Percentiles rank a stretch among this genome's conserved stretches.
Conservation (phyloP, 2,888 invertebrate genomes). For the Acheta domesticus region DNA sequence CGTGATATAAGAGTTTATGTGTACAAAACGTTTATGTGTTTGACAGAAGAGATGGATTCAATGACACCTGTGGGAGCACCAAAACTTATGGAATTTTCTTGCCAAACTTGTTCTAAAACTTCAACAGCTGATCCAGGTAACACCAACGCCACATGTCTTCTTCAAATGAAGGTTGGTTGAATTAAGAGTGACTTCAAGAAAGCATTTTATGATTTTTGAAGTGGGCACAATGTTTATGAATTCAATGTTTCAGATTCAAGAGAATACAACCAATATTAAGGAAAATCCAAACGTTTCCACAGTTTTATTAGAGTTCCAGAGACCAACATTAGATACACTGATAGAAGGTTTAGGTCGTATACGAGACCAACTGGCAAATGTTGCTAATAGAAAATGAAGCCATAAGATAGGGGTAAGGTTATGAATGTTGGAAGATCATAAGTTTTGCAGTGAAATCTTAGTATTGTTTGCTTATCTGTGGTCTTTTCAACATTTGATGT, state of each 20-base stretch:
- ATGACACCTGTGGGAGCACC: background rate
- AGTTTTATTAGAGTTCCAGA: conserved; percentile 28
- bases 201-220: background rate
- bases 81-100: background rate
- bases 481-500: too few species aligned
- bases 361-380: conserved; percentile 33
- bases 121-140: background rate
- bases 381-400: conserved; percentile 32
- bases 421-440: too few species aligned
- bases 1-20: too few species aligned
- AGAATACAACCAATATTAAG: conserved; percentile 25
- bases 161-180: background rate
- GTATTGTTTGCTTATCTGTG: too few species aligned
- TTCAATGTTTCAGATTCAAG: conserved; percentile 27
- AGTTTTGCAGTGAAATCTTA: too few species aligned
- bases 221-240: background rate
- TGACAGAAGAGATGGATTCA: background rate
- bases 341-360: conserved; percentile 34
- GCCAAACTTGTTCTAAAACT: background rate
- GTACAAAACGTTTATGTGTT: too few species aligned
- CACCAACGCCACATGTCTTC: background rate
- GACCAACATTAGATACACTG: conserved; percentile 30
- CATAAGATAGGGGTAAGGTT: too few species aligned
- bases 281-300: conserved; percentile 25
- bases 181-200: background rate